Base-by-base conservation (phyloP, 1,140 invertebrate genomes). In the Metopolophium dirhodum region DNA sequence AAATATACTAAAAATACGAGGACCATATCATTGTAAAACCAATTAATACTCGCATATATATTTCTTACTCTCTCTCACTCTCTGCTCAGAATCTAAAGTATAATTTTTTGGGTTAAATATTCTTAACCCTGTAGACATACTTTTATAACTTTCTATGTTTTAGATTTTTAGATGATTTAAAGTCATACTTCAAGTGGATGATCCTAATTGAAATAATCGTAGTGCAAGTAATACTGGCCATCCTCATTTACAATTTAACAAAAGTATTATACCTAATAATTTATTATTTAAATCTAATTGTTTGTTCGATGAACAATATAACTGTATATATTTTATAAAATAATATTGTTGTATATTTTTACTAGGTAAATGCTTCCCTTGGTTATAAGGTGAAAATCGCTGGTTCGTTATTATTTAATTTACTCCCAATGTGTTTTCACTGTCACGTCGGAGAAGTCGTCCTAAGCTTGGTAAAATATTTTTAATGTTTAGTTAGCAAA, bases 121-220 rank as follows among this genome's bases (percentile, higher is more conserved):
- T 85, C 8, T 85, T 37, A 83, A 85, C 0, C 61, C 6, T n/a
- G 14, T n/a, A 83, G 7, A 83, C 22, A 45, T 85, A 83, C 11
- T 85, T 45, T 45, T 45, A 14, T 41, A 26, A 41, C 30, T 77
- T 35, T 7, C 14, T 57, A 41, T 90, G 45, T 90, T 90, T 47
- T 91, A 91, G 90, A 37, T 91, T 82, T n/a, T n/a, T 91, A 82
- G 61, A 82, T 14, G 90, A 82, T 77, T 91, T 91, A 14, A 91
- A 91, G 9, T 68, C 45, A n/a, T 91, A 91, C 11, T 91, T 91
- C 30, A 91, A 91, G 4, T 91, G 68, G 57, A 35, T 91, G 1
- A 22, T 82, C 22, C 30, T 91, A 22, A 82, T 68, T n/a, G 90
- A 91, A 35, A 77, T 91, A 22, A 37, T 91, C 22, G 7, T 11